A percentile compares a stretch with the other conserved stretches of the same genome.
phyloP scores from a whole-genome alignment of 64 coral and sea anemone genomes.

The Dendronephthya gigantea region DNA sequence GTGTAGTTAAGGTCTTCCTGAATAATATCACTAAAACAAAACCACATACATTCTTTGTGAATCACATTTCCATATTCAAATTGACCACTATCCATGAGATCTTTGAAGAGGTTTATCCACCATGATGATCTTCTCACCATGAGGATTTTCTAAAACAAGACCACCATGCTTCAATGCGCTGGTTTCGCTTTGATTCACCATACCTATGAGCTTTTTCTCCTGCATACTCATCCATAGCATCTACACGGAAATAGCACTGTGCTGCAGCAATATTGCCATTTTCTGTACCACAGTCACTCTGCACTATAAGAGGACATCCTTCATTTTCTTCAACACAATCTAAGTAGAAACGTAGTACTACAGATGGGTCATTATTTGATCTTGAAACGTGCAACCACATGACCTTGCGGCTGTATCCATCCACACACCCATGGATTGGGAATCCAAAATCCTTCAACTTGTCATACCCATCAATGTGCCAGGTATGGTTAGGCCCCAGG shows the following conservation, averaged over 20 bases:
- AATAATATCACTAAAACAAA: background rate
- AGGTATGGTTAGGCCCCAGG: background rate
- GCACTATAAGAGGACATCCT: background rate
- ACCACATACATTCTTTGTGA: background rate
- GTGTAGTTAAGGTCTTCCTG: background rate
- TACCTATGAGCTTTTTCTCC: conserved; percentile 5
- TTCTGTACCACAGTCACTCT: conserved; percentile 2
- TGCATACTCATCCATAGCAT: conserved; percentile 11
- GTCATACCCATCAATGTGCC: background rate
- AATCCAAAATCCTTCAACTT: conserved; percentile 16
- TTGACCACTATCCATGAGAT: conserved; percentile 7
- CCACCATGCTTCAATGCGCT: conserved; percentile 5
- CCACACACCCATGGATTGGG: background rate
- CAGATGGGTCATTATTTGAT: conserved; percentile 3
- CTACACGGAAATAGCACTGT: background rate
- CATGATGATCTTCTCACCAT: conserved; percentile 16
- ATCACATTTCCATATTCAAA: background rate
- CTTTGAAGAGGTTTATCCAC: background rate
- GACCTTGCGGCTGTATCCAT: conserved; percentile 7
- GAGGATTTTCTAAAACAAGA: conserved; percentile 12
- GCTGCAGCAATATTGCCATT: background rate
- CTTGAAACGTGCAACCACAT: background rate
- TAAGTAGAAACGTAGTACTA: conserved; percentile 1
- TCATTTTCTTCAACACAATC: background rate
- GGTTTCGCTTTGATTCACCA: conserved; percentile 5